These are phyloP conservation scores for Cairina moschata DNA, from an alignment of 2,113 vertebrate species.

Conservation along the genomic window DNA sequence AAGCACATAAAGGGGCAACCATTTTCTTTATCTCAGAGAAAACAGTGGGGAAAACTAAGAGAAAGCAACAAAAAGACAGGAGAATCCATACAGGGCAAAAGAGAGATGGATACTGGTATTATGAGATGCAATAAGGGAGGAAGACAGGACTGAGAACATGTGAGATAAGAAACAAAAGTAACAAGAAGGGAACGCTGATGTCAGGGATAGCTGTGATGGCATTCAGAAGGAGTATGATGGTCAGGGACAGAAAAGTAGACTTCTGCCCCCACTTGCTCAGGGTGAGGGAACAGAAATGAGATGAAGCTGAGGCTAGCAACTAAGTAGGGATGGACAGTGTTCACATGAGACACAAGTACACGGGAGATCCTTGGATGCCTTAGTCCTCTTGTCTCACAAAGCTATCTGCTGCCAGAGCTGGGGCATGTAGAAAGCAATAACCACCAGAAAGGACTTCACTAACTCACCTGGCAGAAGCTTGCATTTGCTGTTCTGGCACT, in stretches of 20 bases:
- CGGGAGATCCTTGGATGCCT: neutral
- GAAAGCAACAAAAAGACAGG: neutral
- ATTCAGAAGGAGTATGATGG: neutral
- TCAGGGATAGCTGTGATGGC: neutral
- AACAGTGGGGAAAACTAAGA: neutral
- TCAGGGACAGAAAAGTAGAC: neutral
- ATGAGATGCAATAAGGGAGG: accelerated
- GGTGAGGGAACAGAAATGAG: neutral
- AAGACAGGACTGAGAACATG: neutral
- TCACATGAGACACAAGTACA: neutral
- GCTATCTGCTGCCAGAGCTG: neutral
- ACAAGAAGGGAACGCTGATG: accelerated
- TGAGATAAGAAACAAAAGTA: neutral
- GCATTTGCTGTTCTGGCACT: neutral
- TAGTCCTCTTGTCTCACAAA: neutral
- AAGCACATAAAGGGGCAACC: neutral
- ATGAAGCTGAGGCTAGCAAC: neutral
- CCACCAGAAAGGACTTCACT: neutral
- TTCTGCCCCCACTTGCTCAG: neutral
- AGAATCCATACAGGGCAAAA: neutral
- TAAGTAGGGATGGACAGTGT: neutral
- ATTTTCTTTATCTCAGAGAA: neutral
- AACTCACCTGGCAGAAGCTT: neutral
- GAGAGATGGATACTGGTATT: no score
- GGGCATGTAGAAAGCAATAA: neutral